phyloP scores from a whole-genome alignment of 2,797 vertebrate genomes.

The Gallinago solitaria region DNA sequence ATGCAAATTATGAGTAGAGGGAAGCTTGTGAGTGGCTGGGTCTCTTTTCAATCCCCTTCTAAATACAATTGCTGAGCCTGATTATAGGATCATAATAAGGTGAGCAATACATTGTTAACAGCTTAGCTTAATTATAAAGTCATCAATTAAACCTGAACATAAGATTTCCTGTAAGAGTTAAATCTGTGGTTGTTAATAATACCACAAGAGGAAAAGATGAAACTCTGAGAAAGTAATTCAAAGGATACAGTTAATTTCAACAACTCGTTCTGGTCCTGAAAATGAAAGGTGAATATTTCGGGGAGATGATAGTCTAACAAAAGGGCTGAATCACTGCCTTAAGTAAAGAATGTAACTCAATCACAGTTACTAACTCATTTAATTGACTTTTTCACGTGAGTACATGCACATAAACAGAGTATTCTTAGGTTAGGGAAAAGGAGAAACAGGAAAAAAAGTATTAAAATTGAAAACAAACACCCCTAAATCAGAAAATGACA shows the following conservation, averaged over 20 bases:
- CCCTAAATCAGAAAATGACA: not conserved
- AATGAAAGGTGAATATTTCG: not conserved
- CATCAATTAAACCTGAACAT: not conserved
- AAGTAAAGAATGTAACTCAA: not conserved
- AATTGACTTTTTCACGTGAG: not conserved
- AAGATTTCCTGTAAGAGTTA: not conserved
- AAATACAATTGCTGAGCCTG: not conserved
- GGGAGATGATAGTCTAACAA: not conserved
- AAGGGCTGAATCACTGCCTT: not conserved
- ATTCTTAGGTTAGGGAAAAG: not conserved
- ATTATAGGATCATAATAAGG: not conserved
- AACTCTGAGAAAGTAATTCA: not conserved
- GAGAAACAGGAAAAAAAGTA: not conserved
- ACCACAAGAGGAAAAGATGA: not conserved
- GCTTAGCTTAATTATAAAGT: not conserved
- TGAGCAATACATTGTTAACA: not conserved
- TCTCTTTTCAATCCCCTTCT: not conserved
- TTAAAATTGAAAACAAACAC: not conserved
- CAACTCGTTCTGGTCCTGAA: not conserved
- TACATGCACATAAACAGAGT: not conserved
- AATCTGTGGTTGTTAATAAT: not conserved
- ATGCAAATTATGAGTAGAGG: not conserved
- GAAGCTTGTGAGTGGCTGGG: not conserved
- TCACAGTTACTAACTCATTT: not conserved
- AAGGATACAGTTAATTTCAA: not conserved